Evolutionary conservation across 2,888 invertebrate species (phyloP).

Genomic region (Frankliniella fusca): DNA sequence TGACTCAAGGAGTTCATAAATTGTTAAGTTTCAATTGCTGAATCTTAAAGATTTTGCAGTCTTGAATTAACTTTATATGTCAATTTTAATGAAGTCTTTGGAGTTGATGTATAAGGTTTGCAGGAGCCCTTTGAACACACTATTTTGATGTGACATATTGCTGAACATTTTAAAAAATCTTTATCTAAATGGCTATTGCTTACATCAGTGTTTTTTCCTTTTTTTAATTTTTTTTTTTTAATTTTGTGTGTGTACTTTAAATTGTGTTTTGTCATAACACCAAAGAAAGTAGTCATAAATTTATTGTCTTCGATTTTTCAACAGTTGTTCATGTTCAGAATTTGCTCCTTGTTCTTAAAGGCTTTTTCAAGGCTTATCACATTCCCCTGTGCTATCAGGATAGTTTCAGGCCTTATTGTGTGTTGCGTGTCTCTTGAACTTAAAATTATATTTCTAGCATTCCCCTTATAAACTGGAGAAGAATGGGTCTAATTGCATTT

Average conservation of each 20-base stretch:
- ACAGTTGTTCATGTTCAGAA: not conserved
- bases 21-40: not conserved
- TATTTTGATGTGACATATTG: no score
- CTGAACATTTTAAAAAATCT: no score
- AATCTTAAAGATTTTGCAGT: not conserved
- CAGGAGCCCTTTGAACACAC: no score
- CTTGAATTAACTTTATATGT: no score
- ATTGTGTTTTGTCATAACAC: slow-evolving; percentile 4
- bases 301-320: not conserved
- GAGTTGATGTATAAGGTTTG: no score
- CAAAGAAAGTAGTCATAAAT: slow-evolving; percentile 6
- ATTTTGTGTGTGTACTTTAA: not conserved
- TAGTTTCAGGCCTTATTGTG: not conserved
- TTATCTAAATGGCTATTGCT: no score
- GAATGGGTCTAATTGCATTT: not conserved
- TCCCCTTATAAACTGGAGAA: not conserved
- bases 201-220: no score
- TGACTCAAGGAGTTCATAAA: not conserved
- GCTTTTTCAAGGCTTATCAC: slow-evolving; percentile 3
- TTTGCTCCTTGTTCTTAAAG: not conserved
- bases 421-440: not conserved
- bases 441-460: not conserved
- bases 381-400: not conserved
- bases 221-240: not conserved
- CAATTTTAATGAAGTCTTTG: no score